Evolutionary conservation across 2,888 invertebrate species (phyloP).

Genomic region (Pocota personata): DNA sequence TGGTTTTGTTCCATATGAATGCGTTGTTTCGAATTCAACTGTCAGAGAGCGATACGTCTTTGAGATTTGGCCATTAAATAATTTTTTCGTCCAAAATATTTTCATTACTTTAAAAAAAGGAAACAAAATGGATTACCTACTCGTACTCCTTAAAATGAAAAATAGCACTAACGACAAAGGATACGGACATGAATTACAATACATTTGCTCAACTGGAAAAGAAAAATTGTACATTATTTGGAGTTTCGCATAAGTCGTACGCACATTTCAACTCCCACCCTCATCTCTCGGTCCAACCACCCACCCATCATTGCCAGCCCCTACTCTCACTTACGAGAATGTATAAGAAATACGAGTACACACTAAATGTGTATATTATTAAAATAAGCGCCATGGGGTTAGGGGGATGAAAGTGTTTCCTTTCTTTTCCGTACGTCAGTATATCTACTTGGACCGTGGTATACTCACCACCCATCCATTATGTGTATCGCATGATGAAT

Average conservation of each 20-base stretch:
- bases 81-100: neutral
- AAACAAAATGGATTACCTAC: slow-evolving; percentile 37
- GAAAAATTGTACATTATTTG: slow-evolving; percentile 63
- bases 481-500: slow-evolving; percentile 73
- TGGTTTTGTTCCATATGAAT: too few species aligned
- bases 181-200: slow-evolving; percentile 51
- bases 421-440: neutral
- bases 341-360: slow-evolving; percentile 48
- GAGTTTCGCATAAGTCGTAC: slow-evolving; percentile 58
- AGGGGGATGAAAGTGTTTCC: slow-evolving; percentile 48
- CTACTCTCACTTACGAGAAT: slow-evolving; percentile 5
- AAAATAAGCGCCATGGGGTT: slow-evolving; percentile 62
- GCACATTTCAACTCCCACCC: slow-evolving; percentile 20
- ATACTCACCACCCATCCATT: slow-evolving; percentile 53
- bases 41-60: too few species aligned
- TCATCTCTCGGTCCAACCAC: neutral
- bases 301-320: neutral
- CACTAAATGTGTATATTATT: slow-evolving; percentile 66
- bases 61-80: too few species aligned
- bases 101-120: neutral
- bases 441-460: slow-evolving; percentile 12
- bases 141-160: neutral
- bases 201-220: slow-evolving; percentile 47
- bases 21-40: too few species aligned
- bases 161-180: neutral